phyloP scores from a whole-genome alignment of 2,797 vertebrate genomes.

The Thalassophryne amazonica region DNA sequence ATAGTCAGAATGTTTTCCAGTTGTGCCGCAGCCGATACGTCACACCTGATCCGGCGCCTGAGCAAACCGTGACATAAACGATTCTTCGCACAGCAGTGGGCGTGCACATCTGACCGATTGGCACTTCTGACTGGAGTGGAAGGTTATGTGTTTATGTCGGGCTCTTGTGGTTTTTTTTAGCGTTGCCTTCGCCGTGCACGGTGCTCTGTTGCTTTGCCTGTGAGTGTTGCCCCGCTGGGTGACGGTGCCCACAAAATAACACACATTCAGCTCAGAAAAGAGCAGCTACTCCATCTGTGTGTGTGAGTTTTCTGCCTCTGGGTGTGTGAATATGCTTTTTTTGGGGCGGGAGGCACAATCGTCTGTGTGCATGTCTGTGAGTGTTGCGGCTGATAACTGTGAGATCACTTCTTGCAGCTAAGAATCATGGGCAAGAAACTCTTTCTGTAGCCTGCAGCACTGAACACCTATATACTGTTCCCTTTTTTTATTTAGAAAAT shows the following conservation, averaged over 20 bases:
- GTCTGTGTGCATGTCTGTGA: conserved; percentile 10
- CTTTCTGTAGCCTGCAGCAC: conserved; percentile 32
- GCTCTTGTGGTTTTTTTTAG: conserved; percentile 21
- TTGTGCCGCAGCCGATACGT: neutral
- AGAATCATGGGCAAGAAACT: conserved; percentile 45
- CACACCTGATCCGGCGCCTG: neutral
- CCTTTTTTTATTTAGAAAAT: conserved; percentile 27
- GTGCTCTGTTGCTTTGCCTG: conserved; percentile 20
- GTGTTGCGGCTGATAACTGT: conserved; percentile 27
- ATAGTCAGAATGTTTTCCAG: conserved; percentile 1
- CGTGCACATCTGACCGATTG: neutral
- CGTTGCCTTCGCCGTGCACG: conserved; percentile 32
- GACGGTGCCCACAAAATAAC: conserved; percentile 35
- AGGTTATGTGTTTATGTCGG: conserved; percentile 22
- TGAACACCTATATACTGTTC: conserved; percentile 20
- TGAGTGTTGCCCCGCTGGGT: conserved; percentile 30
- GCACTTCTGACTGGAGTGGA: conserved; percentile 2
- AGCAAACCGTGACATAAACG: neutral
- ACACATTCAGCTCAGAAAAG: conserved; percentile 39
- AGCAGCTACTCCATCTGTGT: conserved; percentile 15
- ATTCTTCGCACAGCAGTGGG: neutral
- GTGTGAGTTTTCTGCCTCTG: neutral
- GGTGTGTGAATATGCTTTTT: conserved; percentile 19
- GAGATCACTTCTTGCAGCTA: conserved; percentile 43
- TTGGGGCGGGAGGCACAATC: neutral